Conservation (phyloP, 2,797 vertebrate species). For the Gadopsis bispinosus region DNA sequence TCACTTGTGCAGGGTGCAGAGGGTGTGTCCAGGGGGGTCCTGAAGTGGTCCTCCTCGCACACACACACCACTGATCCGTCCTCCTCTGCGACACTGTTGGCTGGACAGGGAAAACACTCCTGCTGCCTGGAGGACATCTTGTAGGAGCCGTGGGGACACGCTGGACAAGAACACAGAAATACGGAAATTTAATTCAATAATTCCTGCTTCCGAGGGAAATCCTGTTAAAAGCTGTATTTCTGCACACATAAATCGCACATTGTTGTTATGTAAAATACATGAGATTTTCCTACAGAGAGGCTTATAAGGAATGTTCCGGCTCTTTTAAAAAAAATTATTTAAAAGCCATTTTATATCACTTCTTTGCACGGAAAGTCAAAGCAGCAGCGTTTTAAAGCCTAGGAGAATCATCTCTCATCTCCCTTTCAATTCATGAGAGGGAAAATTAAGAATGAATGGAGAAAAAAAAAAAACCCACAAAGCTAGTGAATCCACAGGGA, state of each 20-base stretch:
- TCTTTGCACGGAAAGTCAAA: conserved; percentile 8
- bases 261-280: not conserved
- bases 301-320: not conserved
- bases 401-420: conserved; percentile 23
- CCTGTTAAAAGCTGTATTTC: not conserved
- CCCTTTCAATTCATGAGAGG: conserved; percentile 19
- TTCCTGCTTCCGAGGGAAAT: not conserved
- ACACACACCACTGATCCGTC: conserved; percentile 91
- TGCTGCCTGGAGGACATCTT: conserved; percentile 92
- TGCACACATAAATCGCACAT: not conserved
- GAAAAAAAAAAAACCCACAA: conserved; percentile 30
- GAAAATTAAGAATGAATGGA: conserved; percentile 41
- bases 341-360: conserved; percentile 20
- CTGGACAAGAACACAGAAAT: conserved; percentile 76
- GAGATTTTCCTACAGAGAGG: conserved; percentile 8
- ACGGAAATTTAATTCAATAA: not conserved
- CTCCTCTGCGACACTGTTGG: conserved; percentile 91
- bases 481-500: conserved; percentile 27
- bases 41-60: conserved; percentile 93
- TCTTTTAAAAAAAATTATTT: conserved; percentile 19
- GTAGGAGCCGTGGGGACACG: conserved; percentile 92
- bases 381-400: conserved; percentile 24
- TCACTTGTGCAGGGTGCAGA: conserved; percentile 94
- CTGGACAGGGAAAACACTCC: conserved; percentile 93
- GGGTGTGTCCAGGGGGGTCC: conserved; percentile 90